A percentile compares a stretch with the other conserved stretches of the same genome.
Evolutionary conservation across 2,797 vertebrate genomes (phyloP).

Genomic region (Molothrus aeneus): DNA sequence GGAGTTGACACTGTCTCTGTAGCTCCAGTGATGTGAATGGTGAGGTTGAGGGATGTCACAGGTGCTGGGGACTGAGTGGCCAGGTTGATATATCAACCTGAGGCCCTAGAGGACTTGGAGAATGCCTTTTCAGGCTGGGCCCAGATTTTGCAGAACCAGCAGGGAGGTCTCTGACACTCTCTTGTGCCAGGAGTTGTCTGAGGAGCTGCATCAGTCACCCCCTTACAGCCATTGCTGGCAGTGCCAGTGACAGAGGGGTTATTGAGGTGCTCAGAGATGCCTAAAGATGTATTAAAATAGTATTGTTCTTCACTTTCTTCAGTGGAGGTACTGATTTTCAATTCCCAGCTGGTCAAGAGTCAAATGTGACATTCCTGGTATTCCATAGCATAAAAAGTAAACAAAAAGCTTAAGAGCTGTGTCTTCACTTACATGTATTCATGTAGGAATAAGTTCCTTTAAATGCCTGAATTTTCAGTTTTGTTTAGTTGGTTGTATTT

Average conservation of each 20-base stretch:
- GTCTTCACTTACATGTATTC: not conserved
- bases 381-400: not conserved
- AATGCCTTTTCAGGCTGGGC: not conserved
- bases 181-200: not conserved
- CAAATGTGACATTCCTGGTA: not conserved
- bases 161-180: not conserved
- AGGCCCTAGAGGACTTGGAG: no score
- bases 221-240: not conserved
- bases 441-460: not conserved
- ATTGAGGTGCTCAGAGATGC: not conserved
- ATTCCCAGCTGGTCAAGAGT: not conserved
- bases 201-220: not conserved
- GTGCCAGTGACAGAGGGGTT: not conserved
- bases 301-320: not conserved
- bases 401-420: not conserved
- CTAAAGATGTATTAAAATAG: not conserved
- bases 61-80: accelerated
- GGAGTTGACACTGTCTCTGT: accelerated
- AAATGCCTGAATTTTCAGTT: not conserved
- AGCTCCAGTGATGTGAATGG: not conserved
- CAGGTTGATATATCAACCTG: accelerated
- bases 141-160: not conserved
- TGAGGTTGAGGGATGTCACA: not conserved
- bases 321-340: not conserved
- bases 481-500: not conserved